These are phyloP conservation scores for Galleria mellonella DNA, from an alignment of 1,140 invertebrate species.

Conservation along the genomic window DNA sequence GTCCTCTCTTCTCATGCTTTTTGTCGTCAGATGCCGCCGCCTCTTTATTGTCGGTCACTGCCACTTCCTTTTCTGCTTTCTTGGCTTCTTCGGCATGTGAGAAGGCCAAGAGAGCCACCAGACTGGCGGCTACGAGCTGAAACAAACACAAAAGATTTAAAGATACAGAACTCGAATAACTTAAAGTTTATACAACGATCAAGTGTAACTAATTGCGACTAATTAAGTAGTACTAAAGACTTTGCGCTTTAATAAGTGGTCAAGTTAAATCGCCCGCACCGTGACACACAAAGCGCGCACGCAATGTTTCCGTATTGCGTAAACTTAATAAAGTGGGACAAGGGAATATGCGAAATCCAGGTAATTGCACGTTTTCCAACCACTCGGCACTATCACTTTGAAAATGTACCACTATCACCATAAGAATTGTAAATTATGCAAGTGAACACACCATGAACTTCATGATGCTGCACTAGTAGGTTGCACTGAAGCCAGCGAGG, in stretches of 20 bases:
- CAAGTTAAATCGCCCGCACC: conserved; percentile 10
- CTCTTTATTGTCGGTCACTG: conserved; percentile 56
- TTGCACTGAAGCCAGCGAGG: conserved; percentile 73
- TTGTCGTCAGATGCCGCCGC: conserved; percentile 72
- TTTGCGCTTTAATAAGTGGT: conserved; percentile 23
- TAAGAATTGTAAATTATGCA: conserved; percentile 25
- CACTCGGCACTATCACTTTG: conserved; percentile 15
- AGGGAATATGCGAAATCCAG: conserved; percentile 29
- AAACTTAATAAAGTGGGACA: conserved; percentile 28
- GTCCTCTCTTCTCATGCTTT: conserved; percentile 84
- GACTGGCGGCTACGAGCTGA: conserved; percentile 72
- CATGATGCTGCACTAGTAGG: conserved; percentile 71
- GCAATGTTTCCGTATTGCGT: conserved; percentile 40
- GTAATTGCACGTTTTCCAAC: conserved; percentile 12
- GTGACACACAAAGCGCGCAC: conserved; percentile 20
- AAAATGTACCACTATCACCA: conserved; percentile 6
- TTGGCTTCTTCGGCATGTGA: conserved; percentile 70
- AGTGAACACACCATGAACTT: conserved; percentile 70
- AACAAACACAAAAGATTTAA: conserved; percentile 13
- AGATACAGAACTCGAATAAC: background rate
- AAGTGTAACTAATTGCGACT: conserved; percentile 2
- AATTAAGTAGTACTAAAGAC: conserved; percentile 20
- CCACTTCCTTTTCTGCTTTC: conserved; percentile 73
- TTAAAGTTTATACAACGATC: conserved; percentile 1
- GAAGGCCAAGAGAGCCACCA: conserved; percentile 75